Conservation (phyloP, 92 coral and sea anemone species). For the Parazoanthus darwini region DNA sequence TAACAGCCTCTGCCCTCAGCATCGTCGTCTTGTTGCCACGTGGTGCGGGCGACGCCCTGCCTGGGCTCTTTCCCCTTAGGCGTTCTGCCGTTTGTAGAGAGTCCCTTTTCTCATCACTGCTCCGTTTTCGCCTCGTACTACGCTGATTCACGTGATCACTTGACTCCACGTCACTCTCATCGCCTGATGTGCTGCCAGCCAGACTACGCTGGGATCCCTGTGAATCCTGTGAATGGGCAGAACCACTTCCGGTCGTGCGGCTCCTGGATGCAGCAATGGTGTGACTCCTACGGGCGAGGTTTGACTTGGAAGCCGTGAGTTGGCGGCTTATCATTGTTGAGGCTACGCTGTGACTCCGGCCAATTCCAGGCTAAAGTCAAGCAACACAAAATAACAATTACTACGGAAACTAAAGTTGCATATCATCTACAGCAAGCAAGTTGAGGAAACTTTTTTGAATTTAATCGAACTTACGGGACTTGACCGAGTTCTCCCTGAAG, state of each 20-base stretch:
- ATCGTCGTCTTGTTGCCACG: conserved; percentile 84
- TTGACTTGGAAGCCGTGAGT: conserved; percentile 46
- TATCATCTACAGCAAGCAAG: too few relatives aligned
- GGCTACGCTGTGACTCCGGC: conserved; percentile 62
- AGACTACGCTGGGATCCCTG: conserved; percentile 52
- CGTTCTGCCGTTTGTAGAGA: conserved; percentile 39
- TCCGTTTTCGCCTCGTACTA: conserved; percentile 43
- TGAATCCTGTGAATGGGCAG: conserved; percentile 19
- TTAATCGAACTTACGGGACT: background rate
- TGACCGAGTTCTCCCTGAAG: conserved; percentile 22
- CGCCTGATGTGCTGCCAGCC: conserved; percentile 72
- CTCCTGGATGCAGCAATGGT: conserved; percentile 54
- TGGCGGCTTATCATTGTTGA: conserved; percentile 54
- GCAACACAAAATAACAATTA: background rate
- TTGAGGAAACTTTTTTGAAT: background rate
- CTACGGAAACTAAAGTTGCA: background rate
- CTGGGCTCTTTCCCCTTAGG: conserved; percentile 34
- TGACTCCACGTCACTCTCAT: conserved; percentile 54
- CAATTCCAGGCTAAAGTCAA: conserved; percentile 54
- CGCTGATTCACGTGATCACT: conserved; percentile 43
- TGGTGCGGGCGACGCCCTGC: conserved; percentile 58
- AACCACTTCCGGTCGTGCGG: conserved; percentile 57
- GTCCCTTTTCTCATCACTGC: conserved; percentile 46
- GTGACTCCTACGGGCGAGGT: conserved; percentile 57
- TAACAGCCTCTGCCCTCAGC: conserved; percentile 78